These are phyloP conservation scores for Pomatostomus ruficeps DNA, from an alignment of 2,113 vertebrate genomes.

Conservation along the genomic window DNA sequence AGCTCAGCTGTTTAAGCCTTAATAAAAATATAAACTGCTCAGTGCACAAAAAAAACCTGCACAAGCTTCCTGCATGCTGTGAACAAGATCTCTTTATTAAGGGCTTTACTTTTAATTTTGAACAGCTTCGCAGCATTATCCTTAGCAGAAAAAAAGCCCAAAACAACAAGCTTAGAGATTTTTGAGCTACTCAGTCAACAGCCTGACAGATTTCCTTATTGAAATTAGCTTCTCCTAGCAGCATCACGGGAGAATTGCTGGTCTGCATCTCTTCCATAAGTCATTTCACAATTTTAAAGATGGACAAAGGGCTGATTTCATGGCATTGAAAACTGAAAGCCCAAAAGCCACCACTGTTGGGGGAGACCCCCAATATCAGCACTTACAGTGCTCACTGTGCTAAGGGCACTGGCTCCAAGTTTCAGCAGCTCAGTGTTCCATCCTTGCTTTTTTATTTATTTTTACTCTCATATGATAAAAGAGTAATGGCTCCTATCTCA, in stretches of 20 bases:
- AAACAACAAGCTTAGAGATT: background rate
- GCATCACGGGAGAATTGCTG: background rate
- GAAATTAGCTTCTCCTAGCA: background rate
- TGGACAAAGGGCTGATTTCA: background rate
- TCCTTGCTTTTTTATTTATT: background rate
- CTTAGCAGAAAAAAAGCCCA: background rate
- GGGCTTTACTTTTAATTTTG: constrained; percentile 73
- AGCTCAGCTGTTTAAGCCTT: background rate
- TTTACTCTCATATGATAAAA: background rate
- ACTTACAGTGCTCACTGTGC: background rate
- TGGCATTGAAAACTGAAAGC: background rate
- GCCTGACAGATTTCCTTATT: background rate
- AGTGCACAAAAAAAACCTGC: background rate
- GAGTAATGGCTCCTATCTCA: background rate
- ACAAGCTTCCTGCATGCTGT: constrained; percentile 25
- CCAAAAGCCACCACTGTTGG: background rate
- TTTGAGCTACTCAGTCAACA: constrained; percentile 33
- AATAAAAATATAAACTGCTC: constrained; percentile 19
- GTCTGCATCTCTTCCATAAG: background rate
- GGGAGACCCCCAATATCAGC: background rate
- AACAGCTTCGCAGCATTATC: constrained; percentile 56
- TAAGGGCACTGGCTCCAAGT: background rate
- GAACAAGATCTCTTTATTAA: constrained; percentile 55
- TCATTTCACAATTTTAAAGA: background rate
- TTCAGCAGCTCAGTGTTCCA: background rate